Base-by-base conservation (phyloP, 1,140 invertebrate species). In the Drosophila jambulina region DNA sequence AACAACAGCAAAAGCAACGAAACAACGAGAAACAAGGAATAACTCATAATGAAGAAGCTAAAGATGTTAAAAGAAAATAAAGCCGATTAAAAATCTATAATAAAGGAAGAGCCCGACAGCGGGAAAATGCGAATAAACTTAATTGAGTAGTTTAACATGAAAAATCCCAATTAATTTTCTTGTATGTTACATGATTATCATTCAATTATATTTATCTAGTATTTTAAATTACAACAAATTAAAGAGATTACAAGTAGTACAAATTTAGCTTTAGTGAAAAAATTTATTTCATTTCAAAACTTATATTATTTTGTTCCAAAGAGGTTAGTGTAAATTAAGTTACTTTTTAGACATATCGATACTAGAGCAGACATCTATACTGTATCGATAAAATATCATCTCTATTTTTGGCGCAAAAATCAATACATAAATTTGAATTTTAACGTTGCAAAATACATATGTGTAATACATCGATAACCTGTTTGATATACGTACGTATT, bases 21-120 rank as follows among this genome's bases (percentile, higher is more conserved):
- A 23, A 15, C 34, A 23, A 25, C 7, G 9, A 34, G 34, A 32
- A 60, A 60, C 51, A 45, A 29, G 36, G 32, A 61, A 65, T 27
- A 46, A 25, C 23, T 36, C 13, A 45, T 27, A 13, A 34, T 53
- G 17, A 10, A 17, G n/a, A 13, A 3, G 21, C 19, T 12, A 23
- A 32, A 29, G 56, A 6, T n/a, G 23, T 21, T 45, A 13, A 32
- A 32, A 2, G 6, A 54, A 54, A 36, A 10, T n/a, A 17, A 54
- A 23, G 17, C 9, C 4, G 4, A 17, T 54, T 21, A 9, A 27
- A 51, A 51, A 51, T 32, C 19, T 21, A 53, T 53, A 59, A 32
- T 43, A 27, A 45, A 27, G 17, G 10, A 12, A 9, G 23, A 8
- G 17, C 17, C 23, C 3, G 17, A 40, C 15, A 17, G 8, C 17